Percentiles rank a stretch among this genome's conserved stretches.
Conservation (phyloP, 2,888 invertebrate genomes). For the Cephus rjabovi region DNA sequence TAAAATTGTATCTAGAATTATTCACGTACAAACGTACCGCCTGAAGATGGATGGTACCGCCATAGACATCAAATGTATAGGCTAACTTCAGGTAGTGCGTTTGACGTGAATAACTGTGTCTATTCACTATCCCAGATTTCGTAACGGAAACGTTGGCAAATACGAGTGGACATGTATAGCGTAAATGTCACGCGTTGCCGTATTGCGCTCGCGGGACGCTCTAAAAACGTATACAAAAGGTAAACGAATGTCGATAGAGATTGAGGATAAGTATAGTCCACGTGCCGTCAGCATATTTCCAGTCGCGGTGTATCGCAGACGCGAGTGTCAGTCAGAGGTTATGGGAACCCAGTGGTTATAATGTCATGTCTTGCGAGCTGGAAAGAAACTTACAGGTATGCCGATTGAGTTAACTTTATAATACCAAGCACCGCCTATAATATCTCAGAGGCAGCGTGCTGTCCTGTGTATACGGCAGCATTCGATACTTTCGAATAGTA, state of each 20-base stretch:
- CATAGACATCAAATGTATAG: no score
- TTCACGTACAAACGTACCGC: no score
- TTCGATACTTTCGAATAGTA: background rate
- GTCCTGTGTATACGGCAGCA: background rate
- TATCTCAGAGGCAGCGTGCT: background rate
- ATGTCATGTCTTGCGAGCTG: constrained; percentile 35
- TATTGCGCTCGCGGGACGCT: background rate
- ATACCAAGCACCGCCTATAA: background rate
- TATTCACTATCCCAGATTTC: background rate
- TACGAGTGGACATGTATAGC: background rate
- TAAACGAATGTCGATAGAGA: constrained; percentile 34
- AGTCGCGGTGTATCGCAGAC: background rate
- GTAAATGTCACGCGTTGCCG: background rate
- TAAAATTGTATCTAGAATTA: no score
- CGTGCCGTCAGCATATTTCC: constrained; percentile 30
- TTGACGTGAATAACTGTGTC: no score
- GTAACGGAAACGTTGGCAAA: background rate
- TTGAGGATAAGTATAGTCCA: constrained; percentile 42
- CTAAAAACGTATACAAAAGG: constrained; percentile 25
- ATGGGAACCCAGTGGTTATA: constrained; percentile 40
- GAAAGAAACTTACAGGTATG: background rate
- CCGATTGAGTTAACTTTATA: background rate
- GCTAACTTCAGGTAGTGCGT: no score
- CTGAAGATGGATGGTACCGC: no score
- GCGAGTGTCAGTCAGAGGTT: constrained; percentile 30